Evolutionary conservation across 1,140 invertebrate species (phyloP).

Genomic region (Calliphora vicina): DNA sequence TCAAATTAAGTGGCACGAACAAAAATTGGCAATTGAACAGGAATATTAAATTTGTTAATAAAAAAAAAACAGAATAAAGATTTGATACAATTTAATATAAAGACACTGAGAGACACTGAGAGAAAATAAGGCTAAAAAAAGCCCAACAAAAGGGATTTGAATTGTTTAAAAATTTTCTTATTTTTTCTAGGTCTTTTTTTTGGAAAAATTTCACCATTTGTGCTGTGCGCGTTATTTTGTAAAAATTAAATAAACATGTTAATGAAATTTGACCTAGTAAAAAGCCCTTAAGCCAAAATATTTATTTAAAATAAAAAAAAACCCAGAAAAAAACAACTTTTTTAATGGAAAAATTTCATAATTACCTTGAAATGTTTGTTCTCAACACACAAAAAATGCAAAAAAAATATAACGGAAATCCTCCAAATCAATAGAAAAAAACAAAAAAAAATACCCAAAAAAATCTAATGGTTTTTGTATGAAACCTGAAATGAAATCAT

Average conservation of each 20-base stretch:
- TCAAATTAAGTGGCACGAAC: neutral
- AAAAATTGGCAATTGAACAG: neutral
- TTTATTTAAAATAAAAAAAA: neutral
- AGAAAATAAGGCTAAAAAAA: no score
- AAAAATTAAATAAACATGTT: conserved; percentile 17
- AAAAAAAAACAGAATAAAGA: no score
- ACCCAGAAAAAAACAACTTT: neutral
- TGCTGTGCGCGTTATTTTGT: conserved; percentile 4
- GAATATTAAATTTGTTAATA: no score
- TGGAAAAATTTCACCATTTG: neutral
- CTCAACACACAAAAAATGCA: neutral
- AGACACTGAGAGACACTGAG: no score
- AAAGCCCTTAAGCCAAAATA: neutral
- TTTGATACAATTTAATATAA: no score
- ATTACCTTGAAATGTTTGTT: conserved; percentile 16
- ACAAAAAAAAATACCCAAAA: neutral
- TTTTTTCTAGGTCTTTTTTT: neutral
- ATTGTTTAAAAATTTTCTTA: no score
- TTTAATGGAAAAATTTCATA: conserved; percentile 11
- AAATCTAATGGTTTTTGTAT: conserved; percentile 7
- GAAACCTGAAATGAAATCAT: neutral
- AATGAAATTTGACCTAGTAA: conserved; percentile 1
- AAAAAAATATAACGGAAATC: neutral
- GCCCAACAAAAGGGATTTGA: no score
- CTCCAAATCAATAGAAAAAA: neutral